Evolutionary conservation across 1,140 invertebrate genomes (phyloP), one percentile per base, ranked within the genome.

Genomic region (Harlomillsia oculata): DNA sequence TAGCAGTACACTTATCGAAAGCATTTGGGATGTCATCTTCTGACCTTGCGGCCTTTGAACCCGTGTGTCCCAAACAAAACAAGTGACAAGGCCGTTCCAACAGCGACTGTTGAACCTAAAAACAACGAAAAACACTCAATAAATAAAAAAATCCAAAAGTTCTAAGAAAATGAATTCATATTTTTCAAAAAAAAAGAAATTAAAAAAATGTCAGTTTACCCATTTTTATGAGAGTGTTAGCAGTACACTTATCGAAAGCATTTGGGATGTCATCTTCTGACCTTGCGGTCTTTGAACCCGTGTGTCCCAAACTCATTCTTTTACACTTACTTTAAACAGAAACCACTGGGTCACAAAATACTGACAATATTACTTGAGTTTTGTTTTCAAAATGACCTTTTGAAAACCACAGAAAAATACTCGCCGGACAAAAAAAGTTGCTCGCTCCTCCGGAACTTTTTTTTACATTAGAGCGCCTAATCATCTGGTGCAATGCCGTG

Each of bases 1-100:
- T 53, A 32, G 59, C 59, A 34, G 56, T 28, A 37, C 59, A 61
- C 49, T 61, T 61, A 25, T 61, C 59, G 21, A 61, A 21, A 5
- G 54, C 59, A 5, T 32, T 1, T 16, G 53, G 53, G 6, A 61
- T 46, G 45, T 56, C 18, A 11, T 56, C 54, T 56, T 61, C 59
- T 1, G 52, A 56, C 40, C 32, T 49, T 8, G 16, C 9, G 4
- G 41, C n/a, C 28, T 55, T 55, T 2, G 43, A 14, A n/a, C n/a
- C n/a, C n/a, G n/a, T n/a, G n/a, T n/a, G n/a, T n/a, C n/a, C n/a
- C n/a, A n/a, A 54, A 20, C 41, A 54, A 41, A 36, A 61, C 21
- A 18, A 61, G 34, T 4, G 59, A 61, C 29, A 61, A 48, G 3
- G 49, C 49, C 16, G 34, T 41, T 1, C 59, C 59, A 3, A 41